These are phyloP conservation scores for Ennomos fuscantarius DNA, from an alignment of 2,888 invertebrate species.

Conservation along the genomic window DNA sequence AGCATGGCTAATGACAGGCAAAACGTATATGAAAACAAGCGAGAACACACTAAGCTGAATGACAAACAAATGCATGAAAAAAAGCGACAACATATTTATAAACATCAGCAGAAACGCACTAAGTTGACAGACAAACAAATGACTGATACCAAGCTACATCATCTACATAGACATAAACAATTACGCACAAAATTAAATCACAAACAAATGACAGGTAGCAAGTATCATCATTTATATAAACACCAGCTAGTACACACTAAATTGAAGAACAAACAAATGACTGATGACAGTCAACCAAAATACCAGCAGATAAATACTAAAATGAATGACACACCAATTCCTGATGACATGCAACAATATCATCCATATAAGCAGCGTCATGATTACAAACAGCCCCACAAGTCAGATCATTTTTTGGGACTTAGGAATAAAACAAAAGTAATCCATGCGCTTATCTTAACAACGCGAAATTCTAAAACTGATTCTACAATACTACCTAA, in stretches of 20 bases:
- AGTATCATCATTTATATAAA: no score
- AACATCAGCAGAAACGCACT: not conserved
- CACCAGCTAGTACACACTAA: not conserved
- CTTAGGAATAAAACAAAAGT: no score
- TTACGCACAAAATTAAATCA: not conserved
- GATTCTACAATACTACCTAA: no score
- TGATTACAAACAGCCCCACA: not conserved
- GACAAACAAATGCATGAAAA: slow-evolving; percentile 4
- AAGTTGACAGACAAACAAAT: slow-evolving; percentile 7
- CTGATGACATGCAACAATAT: not conserved
- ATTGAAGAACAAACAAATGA: slow-evolving; percentile 9
- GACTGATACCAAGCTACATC: not conserved
- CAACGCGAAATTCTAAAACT: no score
- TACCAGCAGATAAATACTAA: not conserved
- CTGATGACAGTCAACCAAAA: not conserved
- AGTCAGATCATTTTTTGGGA: no score
- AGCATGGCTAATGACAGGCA: no score
- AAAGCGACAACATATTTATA: no score
- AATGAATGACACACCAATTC: not conserved
- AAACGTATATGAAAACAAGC: no score
- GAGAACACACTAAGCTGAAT: not conserved
- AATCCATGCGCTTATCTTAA: no score
- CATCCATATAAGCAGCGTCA: not conserved
- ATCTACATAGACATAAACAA: not conserved
- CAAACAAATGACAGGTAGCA: slow-evolving; percentile 2